Conservation (phyloP, 1,140 invertebrate species). For the Batillaria attramentaria region DNA sequence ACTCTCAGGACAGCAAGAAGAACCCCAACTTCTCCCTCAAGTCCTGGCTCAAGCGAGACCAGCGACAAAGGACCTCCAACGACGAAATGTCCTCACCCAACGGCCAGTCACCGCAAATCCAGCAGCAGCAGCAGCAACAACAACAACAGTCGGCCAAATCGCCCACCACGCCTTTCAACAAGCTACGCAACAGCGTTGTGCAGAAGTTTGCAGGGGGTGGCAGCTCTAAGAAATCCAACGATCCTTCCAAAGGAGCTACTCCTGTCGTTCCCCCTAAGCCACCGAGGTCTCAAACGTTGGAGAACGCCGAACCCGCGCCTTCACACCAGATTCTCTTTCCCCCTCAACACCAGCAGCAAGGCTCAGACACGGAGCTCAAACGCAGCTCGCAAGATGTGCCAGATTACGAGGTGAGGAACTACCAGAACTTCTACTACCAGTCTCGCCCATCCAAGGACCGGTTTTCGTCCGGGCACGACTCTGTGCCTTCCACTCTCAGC, state of each 20-base stretch:
- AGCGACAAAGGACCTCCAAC: conserved; percentile 34
- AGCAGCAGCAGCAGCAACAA: no score
- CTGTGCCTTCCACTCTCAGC: conserved; percentile 31
- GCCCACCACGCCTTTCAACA: conserved; percentile 44
- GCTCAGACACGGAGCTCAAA: not conserved
- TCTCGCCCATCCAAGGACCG: not conserved
- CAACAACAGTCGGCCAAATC: conserved; percentile 21
- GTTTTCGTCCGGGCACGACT: conserved; percentile 21
- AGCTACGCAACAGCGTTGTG: conserved; percentile 51
- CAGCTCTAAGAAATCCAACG: conserved; percentile 34
- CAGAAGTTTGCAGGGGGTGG: conserved; percentile 48
- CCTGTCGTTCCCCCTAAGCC: conserved; percentile 1
- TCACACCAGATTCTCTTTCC: conserved; percentile 23
- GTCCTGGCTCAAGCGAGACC: conserved; percentile 48
- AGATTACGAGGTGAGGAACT: conserved; percentile 11
- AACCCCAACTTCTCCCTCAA: conserved; percentile 44
- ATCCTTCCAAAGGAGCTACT: not conserved
- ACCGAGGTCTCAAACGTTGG: not conserved
- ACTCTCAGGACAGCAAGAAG: conserved; percentile 31
- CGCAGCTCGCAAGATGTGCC: not conserved
- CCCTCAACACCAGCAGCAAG: not conserved
- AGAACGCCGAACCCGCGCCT: not conserved
- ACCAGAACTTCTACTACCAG: conserved; percentile 40
- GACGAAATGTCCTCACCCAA: conserved; percentile 22
- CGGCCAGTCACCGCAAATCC: not conserved